Evolutionary conservation across 53 echinoderm and acorn worm species (phyloP).

Genomic region (Mesocentrotus franciscanus): DNA sequence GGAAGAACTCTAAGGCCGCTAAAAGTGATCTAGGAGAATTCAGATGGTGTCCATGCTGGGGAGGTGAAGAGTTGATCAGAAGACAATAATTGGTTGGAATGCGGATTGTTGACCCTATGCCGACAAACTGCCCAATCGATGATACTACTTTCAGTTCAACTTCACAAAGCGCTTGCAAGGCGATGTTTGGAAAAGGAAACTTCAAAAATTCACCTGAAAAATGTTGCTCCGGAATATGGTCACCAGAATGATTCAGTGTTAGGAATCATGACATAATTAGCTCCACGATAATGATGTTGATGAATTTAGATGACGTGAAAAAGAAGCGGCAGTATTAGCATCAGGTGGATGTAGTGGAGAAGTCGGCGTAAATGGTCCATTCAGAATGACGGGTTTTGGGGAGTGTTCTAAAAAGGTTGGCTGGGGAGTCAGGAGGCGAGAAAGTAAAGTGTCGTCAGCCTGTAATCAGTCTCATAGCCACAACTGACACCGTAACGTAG

Average conservation of each 20-base stretch:
- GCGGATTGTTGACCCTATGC: background rate
- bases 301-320: background rate
- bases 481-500: slow-evolving; percentile 18
- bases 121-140: background rate
- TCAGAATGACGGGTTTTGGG: background rate
- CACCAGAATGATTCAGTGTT: background rate
- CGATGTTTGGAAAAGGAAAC: background rate
- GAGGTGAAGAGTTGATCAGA: background rate
- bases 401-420: background rate
- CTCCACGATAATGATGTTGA: background rate
- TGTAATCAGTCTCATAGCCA: background rate
- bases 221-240: background rate
- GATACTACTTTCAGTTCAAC: background rate
- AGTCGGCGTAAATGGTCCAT: background rate
- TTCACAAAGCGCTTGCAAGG: background rate
- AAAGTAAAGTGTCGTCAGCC: slow-evolving; percentile 4
- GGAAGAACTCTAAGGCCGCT: background rate
- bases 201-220: background rate
- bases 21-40: background rate
- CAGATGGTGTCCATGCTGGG: background rate
- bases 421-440: background rate
- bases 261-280: background rate
- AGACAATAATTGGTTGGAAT: background rate
- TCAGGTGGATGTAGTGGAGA: background rate
- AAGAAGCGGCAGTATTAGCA: background rate